Percentiles rank a stretch among this genome's conserved stretches.
Conservation (phyloP, 2,888 invertebrate genomes). For the Euplagia quadripunctaria region DNA sequence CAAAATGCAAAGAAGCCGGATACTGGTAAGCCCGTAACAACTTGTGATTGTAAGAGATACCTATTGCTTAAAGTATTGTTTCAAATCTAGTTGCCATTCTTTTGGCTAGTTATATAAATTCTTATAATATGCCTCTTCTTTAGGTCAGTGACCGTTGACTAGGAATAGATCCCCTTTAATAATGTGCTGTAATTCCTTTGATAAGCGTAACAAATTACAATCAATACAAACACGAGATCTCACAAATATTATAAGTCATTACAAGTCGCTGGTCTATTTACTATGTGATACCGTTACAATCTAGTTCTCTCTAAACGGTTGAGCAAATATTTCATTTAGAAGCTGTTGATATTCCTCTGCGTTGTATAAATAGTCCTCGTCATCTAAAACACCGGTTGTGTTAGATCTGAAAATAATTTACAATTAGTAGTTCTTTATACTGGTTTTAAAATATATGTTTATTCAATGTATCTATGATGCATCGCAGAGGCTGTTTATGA, state of each 20-base stretch:
- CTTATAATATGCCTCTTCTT: background rate
- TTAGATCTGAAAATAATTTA: constrained; percentile 68
- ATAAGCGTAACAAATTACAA: constrained; percentile 29
- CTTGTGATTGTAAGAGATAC: background rate
- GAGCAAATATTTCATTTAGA: constrained; percentile 84
- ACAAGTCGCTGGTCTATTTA: constrained; percentile 26
- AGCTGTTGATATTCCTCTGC: constrained; percentile 82
- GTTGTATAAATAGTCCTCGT: constrained; percentile 81
- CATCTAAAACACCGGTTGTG: constrained; percentile 65
- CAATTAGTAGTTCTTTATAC: background rate
- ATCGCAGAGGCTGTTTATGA: background rate
- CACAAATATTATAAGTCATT: constrained; percentile 21
- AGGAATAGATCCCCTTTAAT: constrained; percentile 12
- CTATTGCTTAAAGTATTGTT: background rate
- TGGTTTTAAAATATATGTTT: too few relatives aligned
- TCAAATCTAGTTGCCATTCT: background rate
- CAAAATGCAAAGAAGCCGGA: background rate
- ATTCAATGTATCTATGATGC: too few relatives aligned
- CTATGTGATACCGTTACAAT: constrained; percentile 19
- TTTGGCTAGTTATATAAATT: background rate
- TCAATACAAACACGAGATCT: constrained; percentile 30
- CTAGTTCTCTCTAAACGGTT: constrained; percentile 82
- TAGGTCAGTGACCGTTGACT: constrained; percentile 13
- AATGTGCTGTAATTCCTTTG: constrained; percentile 13
- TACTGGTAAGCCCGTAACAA: background rate